Evolutionary conservation across 2,113 vertebrate species (phyloP).

Genomic region (Morone chrysops): DNA sequence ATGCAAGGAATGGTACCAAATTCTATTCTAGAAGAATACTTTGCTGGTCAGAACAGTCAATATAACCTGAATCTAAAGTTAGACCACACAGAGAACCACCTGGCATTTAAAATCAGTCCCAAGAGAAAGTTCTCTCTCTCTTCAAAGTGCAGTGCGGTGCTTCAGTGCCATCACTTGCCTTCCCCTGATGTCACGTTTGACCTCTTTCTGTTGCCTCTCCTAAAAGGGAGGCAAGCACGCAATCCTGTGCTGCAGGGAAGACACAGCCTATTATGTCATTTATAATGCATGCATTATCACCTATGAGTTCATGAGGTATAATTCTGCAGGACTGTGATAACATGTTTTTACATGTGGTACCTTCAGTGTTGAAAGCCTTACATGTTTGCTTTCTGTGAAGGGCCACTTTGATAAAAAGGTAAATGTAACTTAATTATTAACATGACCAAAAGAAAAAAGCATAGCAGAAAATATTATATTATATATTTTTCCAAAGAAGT

Average conservation of each 20-base stretch:
- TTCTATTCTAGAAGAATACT: not conserved
- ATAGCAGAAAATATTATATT: not conserved
- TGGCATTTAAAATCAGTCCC: conserved; percentile 75
- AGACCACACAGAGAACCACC: conserved; percentile 41
- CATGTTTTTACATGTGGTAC: not conserved
- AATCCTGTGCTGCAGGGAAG: conserved; percentile 56
- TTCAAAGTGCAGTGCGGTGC: conserved; percentile 68
- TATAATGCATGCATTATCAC: conserved; percentile 69
- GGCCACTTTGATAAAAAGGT: not conserved
- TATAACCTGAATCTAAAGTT: conserved; percentile 49
- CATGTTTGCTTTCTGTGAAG: not conserved
- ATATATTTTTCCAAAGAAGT: not conserved
- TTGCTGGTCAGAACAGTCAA: conserved; percentile 13
- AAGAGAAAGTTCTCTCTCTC: conserved; percentile 58
- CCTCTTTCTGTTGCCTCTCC: conserved; percentile 77
- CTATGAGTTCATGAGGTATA: conserved; percentile 50
- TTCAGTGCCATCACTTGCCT: conserved; percentile 69
- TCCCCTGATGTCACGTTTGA: conserved; percentile 79
- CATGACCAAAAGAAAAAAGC: not conserved
- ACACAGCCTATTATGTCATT: conserved; percentile 58
- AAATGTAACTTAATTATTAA: not conserved
- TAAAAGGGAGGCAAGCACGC: conserved; percentile 78
- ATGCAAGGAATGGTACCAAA: not conserved
- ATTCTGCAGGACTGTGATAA: conserved; percentile 8
- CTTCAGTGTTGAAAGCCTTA: not conserved